Percentiles rank a stretch among this genome's conserved stretches.
Conservation (phyloP, 2,888 invertebrate species). For the Lypha dubia region DNA sequence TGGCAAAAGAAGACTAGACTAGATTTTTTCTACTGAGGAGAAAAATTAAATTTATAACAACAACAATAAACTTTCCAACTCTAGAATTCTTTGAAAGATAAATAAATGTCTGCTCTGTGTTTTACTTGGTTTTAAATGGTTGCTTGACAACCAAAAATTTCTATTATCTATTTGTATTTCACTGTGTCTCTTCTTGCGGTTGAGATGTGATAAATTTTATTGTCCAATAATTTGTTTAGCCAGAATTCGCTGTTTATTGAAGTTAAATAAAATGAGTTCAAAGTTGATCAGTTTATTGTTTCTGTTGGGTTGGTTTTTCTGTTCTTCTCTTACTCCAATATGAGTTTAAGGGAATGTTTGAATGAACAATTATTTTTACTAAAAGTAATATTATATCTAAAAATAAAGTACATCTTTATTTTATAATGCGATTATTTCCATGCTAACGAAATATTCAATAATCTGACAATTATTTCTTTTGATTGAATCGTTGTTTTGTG, state of each 20-base stretch:
- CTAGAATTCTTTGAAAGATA: constrained; percentile 9
- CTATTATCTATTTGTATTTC: constrained; percentile 3
- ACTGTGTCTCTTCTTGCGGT: constrained; percentile 26
- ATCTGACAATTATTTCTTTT: too few relatives aligned
- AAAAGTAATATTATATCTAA: too few relatives aligned
- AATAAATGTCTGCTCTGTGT: constrained; percentile 30
- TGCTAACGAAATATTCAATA: too few relatives aligned
- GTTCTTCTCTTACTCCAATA: too few relatives aligned
- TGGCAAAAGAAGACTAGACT: constrained; percentile 37
- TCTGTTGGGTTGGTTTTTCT: background rate
- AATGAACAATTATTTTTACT: too few relatives aligned
- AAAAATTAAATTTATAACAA: too few relatives aligned
- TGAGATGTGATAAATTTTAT: constrained; percentile 34
- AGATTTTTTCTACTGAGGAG: background rate
- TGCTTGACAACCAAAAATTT: constrained; percentile 52
- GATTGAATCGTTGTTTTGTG: too few relatives aligned
- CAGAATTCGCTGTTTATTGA: background rate
- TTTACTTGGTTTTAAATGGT: constrained; percentile 22
- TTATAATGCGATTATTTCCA: too few relatives aligned
- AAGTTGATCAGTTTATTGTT: background rate
- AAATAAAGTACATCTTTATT: too few relatives aligned
- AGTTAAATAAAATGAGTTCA: background rate
- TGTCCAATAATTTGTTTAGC: constrained; percentile 28
- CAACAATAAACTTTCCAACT: background rate
- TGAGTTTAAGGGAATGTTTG: too few relatives aligned